Base-by-base conservation (phyloP, 2,797 vertebrate genomes). In the Pipistrellus kuhlii region DNA sequence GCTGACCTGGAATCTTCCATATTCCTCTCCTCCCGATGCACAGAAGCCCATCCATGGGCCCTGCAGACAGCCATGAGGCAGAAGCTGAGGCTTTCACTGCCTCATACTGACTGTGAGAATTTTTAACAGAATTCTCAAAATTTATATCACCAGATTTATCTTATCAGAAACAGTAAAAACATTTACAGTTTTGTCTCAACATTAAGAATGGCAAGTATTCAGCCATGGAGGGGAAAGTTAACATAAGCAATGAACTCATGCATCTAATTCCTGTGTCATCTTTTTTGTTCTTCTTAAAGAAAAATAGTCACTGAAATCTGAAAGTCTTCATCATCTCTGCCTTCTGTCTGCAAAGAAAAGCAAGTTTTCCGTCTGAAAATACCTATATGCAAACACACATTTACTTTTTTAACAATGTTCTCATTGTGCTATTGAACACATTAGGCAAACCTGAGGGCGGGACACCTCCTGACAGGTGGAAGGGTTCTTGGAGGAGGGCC, bases 91-190 rank as follows among this genome's bases (percentile, higher is more conserved):
- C 66, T 76, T 78, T 69, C n/a, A 12, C 48, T 17, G 66, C 53
- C 71, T 76, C 18, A 12, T 20, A 32, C 18, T 8, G 10, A 2
- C 82, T 8, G 1, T 25, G 35, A 82, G 75, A 91, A 83, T 69
- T 82, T 35, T 46, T 51, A 72, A 82, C 38, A 85, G 59, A 80
- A 59, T 77, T 41, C 51, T 91, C 94, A 55, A 77, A 85, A 51
- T 41, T 89, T 55, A 32, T 7, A 27, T 84, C 71, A 78, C 25
- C 76, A 86, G 72, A 84, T 73, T 71, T 62, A 66, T 57, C 71
- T 86, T 78, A 38, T 93, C 57, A 81, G 44, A 62, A 41, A 53
- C 51, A 66, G 38, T 51, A 25, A 94, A 90, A 76, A 35, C 59
- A 64, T 51, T 51, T 48, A 48, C 46, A 48, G 77, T 35, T 81